phyloP scores from a whole-genome alignment of 2,797 vertebrate species.

The Salarias fasciatus region DNA sequence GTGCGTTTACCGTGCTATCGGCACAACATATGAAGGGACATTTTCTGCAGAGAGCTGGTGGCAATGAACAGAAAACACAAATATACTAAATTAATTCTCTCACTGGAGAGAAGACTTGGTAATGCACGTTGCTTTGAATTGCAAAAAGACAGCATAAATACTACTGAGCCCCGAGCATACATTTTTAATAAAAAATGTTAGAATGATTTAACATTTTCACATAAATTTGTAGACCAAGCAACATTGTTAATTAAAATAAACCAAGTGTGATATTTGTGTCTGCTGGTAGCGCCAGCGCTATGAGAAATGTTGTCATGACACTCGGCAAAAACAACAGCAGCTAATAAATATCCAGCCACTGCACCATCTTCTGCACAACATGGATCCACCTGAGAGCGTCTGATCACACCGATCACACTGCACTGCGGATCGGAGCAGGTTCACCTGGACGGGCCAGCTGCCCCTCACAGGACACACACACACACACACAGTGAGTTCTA shows the following conservation, averaged over 20 bases:
- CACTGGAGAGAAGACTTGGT: slow-evolving; percentile 42
- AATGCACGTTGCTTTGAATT: slow-evolving; percentile 58
- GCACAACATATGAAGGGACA: slow-evolving; percentile 28
- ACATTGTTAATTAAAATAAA: slow-evolving; percentile 61
- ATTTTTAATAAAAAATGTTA: slow-evolving; percentile 61
- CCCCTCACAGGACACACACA: too few relatives aligned
- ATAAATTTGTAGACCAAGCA: slow-evolving; percentile 46
- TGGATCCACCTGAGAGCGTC: too few relatives aligned
- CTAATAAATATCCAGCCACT: too few relatives aligned
- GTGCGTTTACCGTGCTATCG: slow-evolving; percentile 19
- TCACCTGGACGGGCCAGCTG: too few relatives aligned
- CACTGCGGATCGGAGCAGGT: too few relatives aligned
- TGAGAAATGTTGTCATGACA: slow-evolving; percentile 13
- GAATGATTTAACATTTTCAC: slow-evolving; percentile 50
- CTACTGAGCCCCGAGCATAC: slow-evolving; percentile 44
- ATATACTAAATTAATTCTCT: slow-evolving; percentile 51
- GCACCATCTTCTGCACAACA: too few relatives aligned
- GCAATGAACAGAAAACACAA: slow-evolving; percentile 46
- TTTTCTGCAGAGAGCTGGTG: slow-evolving; percentile 30
- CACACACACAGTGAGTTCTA: too few relatives aligned
- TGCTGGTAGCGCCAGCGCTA: slow-evolving; percentile 25
- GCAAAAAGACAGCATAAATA: slow-evolving; percentile 56
- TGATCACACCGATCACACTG: too few relatives aligned
- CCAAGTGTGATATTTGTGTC: slow-evolving; percentile 38
- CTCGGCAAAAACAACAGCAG: too few relatives aligned